Conservation (phyloP, 2,888 invertebrate genomes). For the Chaitophorus viminalis region DNA sequence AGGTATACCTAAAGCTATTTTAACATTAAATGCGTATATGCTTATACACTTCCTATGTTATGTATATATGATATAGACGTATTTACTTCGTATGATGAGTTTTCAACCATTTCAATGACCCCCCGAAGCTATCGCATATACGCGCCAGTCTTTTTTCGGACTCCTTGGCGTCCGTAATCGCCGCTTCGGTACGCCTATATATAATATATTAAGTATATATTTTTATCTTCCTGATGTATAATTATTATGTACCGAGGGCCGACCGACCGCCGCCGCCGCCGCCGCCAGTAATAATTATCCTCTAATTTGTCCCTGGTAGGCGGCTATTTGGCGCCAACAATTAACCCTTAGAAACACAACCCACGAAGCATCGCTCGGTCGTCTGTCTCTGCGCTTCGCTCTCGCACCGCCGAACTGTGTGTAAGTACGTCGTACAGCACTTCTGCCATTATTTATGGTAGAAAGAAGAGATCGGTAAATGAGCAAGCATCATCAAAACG, state of each 20-base stretch:
- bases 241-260: not conserved
- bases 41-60: not conserved
- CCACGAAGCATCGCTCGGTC: not conserved
- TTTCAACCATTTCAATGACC: not conserved
- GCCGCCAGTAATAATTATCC: constrained; percentile 52
- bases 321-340: constrained; percentile 58
- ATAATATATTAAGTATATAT: too few relatives aligned
- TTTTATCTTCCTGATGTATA: not conserved
- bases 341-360: constrained; percentile 33
- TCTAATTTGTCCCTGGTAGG: constrained; percentile 61
- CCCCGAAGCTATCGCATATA: not conserved
- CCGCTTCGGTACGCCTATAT: constrained; percentile 35
- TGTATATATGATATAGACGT: not conserved
- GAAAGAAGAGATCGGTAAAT: not conserved
- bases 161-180: constrained; percentile 38
- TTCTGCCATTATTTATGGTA: not conserved
- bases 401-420: not conserved
- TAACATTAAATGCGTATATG: not conserved
- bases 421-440: not conserved
- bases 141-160: constrained; percentile 1
- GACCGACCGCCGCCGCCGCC: not conserved
- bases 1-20: too few relatives aligned
- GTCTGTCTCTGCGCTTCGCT: not conserved
- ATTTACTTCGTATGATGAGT: not conserved
- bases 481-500: constrained; percentile 22